Evolutionary conservation across 2,888 invertebrate species (phyloP), one percentile per base, ranked within the genome.

Genomic region (Exephanes ischioxanthus): DNA sequence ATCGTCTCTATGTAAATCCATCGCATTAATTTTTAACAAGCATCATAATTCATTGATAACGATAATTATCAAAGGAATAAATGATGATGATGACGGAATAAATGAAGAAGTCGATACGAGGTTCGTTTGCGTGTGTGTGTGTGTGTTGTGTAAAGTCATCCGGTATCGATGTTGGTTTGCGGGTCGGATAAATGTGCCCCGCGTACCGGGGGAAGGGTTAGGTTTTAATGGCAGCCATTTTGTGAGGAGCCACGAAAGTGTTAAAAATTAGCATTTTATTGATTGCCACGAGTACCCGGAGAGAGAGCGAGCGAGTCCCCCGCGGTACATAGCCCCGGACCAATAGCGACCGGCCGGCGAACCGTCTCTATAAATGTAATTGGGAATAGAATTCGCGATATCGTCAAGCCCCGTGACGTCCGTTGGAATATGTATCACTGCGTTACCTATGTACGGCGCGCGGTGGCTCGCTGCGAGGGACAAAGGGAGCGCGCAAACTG

Each of bases 181-280:
- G 30, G 58, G 76, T 30, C 11, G 51, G 19, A 67, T 53, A 30
- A 77, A 67, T n/a, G 67, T 67, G 61, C 30, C n/a, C 16, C 16
- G 30, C 63, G 30, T 14, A 33, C 4, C 45, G 26, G 41, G 33
- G 51, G 55, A 80, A 80, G 76, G 80, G 83, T 77, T 71, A 71
- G 83, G 70, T 87, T 83, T 85, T 83, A 84, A 81, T 85, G 87
- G 87, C 85, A 84, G 85, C 85, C 85, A 87, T 86, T 86, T 87
- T 85, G 87, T 78, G 85, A 83, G 86, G 77, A 85, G 83, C 81
- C 89, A 89, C 89, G 90, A 92, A 92, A 92, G 92, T 92, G 92
- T 92, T 91, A 93, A 93, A 93, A 94, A 94, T 94, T 93, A 93
- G 93, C 93, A 93, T 93, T 93, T 93, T 94, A 94, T 94, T 93